phyloP scores from a whole-genome alignment of 2,113 vertebrate genomes.

The Cynoglossus semilaevis region DNA sequence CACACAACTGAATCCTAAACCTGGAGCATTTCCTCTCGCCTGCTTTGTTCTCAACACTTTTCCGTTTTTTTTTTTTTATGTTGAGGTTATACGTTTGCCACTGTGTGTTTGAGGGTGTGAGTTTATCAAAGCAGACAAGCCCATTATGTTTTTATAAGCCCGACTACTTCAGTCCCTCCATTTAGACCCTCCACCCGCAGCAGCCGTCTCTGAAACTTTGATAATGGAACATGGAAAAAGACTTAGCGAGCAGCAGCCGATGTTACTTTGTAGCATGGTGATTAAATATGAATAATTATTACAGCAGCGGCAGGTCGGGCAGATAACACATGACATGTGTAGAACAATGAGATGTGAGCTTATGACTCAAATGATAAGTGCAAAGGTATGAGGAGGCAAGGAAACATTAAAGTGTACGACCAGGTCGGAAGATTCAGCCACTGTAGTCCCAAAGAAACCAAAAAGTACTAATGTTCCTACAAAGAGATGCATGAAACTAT shows the following conservation, averaged over 20 bases:
- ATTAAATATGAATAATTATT: conserved; percentile 84
- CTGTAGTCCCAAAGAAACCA: conserved; percentile 39
- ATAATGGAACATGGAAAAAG: conserved; percentile 82
- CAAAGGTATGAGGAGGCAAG: conserved; percentile 33
- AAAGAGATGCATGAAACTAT: conserved; percentile 33
- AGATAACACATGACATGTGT: conserved; percentile 78
- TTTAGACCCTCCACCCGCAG: conserved; percentile 73
- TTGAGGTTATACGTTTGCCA: conserved; percentile 12
- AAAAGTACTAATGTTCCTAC: conserved; percentile 23
- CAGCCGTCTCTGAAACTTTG: conserved; percentile 77
- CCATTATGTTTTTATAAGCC: conserved; percentile 82
- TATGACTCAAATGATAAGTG: conserved; percentile 39
- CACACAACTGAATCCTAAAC: conserved; percentile 33
- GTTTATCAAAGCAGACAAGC: conserved; percentile 79
- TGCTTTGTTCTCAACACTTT: conserved; percentile 55
- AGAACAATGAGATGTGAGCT: conserved; percentile 74
- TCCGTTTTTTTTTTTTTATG: conserved; percentile 44
- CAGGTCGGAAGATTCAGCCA: conserved; percentile 44
- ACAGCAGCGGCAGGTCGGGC: conserved; percentile 64
- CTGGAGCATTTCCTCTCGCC: conserved; percentile 37
- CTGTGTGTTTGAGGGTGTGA: conserved; percentile 34
- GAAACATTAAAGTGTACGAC: too few species aligned
- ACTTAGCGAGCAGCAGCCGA: conserved; percentile 72
- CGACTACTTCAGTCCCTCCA: conserved; percentile 78
- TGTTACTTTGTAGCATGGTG: conserved; percentile 65